These are phyloP conservation scores for Galemys pyrenaicus DNA, from an alignment of 2,113 vertebrate species.

Conservation along the genomic window DNA sequence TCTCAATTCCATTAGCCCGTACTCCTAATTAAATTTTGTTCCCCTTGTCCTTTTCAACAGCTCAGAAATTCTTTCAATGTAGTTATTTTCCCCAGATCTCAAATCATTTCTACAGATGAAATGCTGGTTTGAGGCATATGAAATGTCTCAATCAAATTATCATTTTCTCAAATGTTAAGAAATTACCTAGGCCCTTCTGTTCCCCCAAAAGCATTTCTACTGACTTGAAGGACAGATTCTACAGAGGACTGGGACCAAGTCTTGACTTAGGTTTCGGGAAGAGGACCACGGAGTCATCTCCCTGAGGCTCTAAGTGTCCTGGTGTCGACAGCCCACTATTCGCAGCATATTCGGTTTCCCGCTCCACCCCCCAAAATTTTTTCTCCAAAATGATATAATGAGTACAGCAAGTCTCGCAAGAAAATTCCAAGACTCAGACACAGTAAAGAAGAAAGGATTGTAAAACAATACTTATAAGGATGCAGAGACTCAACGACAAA, in stretches of 20 bases:
- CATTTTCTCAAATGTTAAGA: constrained; percentile 49
- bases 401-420: background rate
- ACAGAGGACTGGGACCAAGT: background rate
- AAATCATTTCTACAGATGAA: constrained; percentile 48
- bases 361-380: background rate
- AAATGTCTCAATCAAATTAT: constrained; percentile 63
- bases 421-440: background rate
- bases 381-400: background rate
- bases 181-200: constrained; percentile 28
- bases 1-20: constrained; percentile 66
- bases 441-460: no score
- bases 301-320: background rate
- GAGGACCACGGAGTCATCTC: background rate
- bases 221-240: background rate
- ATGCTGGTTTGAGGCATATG: background rate
- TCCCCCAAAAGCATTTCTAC: background rate
- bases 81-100: constrained; percentile 30
- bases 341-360: background rate
- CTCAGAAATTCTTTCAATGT: background rate
- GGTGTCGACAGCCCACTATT: background rate
- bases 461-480: background rate
- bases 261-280: background rate
- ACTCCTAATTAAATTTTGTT: constrained; percentile 72
- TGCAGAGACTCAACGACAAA: background rate
- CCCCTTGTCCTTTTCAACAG: constrained; percentile 58